These are phyloP conservation scores for Falco biarmicus DNA, from an alignment of 2,797 vertebrate species.

Conservation along the genomic window DNA sequence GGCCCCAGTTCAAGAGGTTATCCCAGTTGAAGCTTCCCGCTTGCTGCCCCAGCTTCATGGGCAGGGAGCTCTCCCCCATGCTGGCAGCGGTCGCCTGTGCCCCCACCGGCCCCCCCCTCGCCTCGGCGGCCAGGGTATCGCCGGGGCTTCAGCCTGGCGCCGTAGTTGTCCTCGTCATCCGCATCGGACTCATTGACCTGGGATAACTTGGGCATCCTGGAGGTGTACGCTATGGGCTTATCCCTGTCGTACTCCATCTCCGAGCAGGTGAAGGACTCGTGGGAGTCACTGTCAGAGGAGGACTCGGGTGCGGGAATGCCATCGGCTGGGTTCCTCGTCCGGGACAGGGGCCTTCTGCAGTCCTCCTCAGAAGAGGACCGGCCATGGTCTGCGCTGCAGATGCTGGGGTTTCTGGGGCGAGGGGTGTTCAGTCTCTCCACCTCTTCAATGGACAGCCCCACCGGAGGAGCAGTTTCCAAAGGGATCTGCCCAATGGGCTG, in stretches of 20 bases:
- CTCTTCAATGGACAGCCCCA: slow-evolving; percentile 95
- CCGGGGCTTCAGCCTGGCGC: slow-evolving; percentile 88
- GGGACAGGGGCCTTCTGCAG: slow-evolving; percentile 90
- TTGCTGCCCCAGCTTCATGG: slow-evolving; percentile 87
- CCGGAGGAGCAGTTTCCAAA: slow-evolving; percentile 89
- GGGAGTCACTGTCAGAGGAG: slow-evolving; percentile 97
- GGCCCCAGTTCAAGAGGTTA: slow-evolving; percentile 98
- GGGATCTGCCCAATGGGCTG: slow-evolving; percentile 93
- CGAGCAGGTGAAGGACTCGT: slow-evolving; percentile 98
- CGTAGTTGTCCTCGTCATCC: slow-evolving; percentile 92
- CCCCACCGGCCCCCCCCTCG: slow-evolving; percentile 85
- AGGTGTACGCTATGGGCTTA: slow-evolving; percentile 88
- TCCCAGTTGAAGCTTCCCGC: slow-evolving; percentile 95
- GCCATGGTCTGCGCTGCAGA: slow-evolving; percentile 97
- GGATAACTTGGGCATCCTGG: slow-evolving; percentile 93
- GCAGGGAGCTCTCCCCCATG: slow-evolving; percentile 83
- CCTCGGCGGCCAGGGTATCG: slow-evolving; percentile 91
- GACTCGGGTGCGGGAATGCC: slow-evolving; percentile 95
- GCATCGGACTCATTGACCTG: slow-evolving; percentile 98
- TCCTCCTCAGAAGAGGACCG: slow-evolving; percentile 97
- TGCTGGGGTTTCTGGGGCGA: slow-evolving; percentile 94
- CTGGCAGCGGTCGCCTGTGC: slow-evolving; percentile 69
- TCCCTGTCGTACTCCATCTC: slow-evolving; percentile 99
- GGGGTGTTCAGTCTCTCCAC: slow-evolving; percentile 97
- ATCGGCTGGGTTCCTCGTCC: slow-evolving; percentile 93